Percentiles rank a stretch among this genome's conserved stretches.
These are phyloP conservation scores for Geotrypetes seraphini DNA, from an alignment of 2,797 vertebrate genomes.

Conservation along the genomic window DNA sequence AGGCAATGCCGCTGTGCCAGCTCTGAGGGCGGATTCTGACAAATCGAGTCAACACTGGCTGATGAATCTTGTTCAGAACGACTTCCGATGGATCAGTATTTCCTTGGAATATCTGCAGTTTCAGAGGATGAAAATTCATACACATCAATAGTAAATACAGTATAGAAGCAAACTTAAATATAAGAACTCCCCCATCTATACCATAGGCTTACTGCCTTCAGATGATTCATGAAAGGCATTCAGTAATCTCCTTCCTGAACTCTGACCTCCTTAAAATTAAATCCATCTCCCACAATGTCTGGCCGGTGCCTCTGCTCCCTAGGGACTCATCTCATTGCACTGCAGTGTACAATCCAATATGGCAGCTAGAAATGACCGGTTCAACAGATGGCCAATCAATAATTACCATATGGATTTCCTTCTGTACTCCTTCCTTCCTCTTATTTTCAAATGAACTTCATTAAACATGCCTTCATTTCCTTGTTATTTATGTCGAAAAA, in stretches of 20 bases:
- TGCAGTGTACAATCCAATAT: slow-evolving; percentile 24
- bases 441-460: slow-evolving; percentile 12
- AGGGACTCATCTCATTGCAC: too few relatives aligned
- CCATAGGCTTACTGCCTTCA: too few relatives aligned
- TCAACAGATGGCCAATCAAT: slow-evolving; percentile 57
- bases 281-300: slow-evolving; percentile 23
- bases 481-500: too few relatives aligned
- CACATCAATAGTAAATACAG: too few relatives aligned
- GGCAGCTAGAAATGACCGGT: slow-evolving; percentile 26
- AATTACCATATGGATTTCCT: slow-evolving; percentile 45
- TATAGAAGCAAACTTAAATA: too few relatives aligned
- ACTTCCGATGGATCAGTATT: slow-evolving; percentile 84
- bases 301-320: neutral
- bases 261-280: slow-evolving; percentile 12
- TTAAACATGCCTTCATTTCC: slow-evolving; percentile 19
- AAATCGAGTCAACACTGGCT: slow-evolving; percentile 82
- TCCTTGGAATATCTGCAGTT: slow-evolving; percentile 81
- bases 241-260: slow-evolving; percentile 1
- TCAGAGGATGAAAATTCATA: too few relatives aligned
- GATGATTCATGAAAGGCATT: neutral
- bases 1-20: slow-evolving; percentile 85
- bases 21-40: slow-evolving; percentile 83
- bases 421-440: slow-evolving; percentile 16
- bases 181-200: too few relatives aligned
- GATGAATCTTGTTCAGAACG: slow-evolving; percentile 84